phyloP scores from a whole-genome alignment of 2,888 invertebrate species.

The Elaeidobius kamerunicus region DNA sequence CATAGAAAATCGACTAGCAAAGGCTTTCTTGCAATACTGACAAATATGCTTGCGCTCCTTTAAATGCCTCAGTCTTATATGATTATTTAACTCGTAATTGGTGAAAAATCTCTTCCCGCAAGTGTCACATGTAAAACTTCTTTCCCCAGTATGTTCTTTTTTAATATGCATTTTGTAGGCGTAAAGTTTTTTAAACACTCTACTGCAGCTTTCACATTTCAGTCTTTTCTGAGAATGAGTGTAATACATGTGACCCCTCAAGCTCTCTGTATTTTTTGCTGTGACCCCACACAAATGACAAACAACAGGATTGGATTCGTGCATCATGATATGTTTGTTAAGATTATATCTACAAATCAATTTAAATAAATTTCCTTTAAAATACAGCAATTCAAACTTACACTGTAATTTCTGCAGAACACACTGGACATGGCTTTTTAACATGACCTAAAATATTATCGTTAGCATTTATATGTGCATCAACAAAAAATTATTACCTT shows the following conservation, averaged over 20 bases:
- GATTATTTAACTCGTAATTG: conserved; percentile 35
- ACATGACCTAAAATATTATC: conserved; percentile 34
- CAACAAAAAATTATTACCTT: conserved; percentile 12
- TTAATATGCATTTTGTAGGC: conserved; percentile 38
- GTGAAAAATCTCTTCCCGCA: conserved; percentile 31
- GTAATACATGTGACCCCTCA: conserved; percentile 38
- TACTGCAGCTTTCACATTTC: conserved; percentile 35
- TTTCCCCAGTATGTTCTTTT: conserved; percentile 35
- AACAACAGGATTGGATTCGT: conserved; percentile 38
- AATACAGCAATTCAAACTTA: too few relatives aligned
- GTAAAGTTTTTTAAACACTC: conserved; percentile 36
- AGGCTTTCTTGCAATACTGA: conserved; percentile 39
- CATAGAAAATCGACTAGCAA: conserved; percentile 40
- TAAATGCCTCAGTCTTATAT: conserved; percentile 40
- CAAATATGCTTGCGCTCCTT: conserved; percentile 40
- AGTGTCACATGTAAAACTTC: conserved; percentile 37
- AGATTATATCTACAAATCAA: conserved; percentile 37
- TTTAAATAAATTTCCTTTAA: not conserved
- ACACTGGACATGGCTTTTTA: conserved; percentile 41
- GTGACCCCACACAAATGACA: conserved; percentile 43
- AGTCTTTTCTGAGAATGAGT: conserved; percentile 37
- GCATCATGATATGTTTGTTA: conserved; percentile 40
- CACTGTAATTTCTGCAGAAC: conserved; percentile 36
- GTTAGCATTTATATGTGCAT: not conserved
- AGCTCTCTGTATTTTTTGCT: conserved; percentile 40